Base-by-base conservation (phyloP, 1,140 invertebrate genomes). In the Microplitis demolitor region DNA sequence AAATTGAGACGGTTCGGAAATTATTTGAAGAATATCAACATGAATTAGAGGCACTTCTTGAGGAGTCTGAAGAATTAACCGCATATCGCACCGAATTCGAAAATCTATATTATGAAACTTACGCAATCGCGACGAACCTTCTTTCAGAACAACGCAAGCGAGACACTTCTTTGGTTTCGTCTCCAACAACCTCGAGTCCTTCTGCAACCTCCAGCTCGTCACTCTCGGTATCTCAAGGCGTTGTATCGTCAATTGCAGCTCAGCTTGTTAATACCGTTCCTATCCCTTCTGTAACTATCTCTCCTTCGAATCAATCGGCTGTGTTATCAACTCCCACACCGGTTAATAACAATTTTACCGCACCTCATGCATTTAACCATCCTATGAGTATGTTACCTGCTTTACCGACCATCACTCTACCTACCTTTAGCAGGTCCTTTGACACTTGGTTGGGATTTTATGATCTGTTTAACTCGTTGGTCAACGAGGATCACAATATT, bases 371-470 rank as follows among this genome's bases (percentile, higher is more conserved):
- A 9, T 9, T 50, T 2, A 50, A 9, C 2, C 2, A 50, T 50
- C 6, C 6, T 13, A 13, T 9, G 6, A 50, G 13, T 24, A 24
- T 24, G 24, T 24, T 24, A 50, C 6, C 6, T 2, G 13, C 45
- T 50, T 50, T 78, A 31, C 75, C 77, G 16, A 53, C 24, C 9
- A 72, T 76, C 31, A 72, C 73, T 45, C 35, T 76, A 8, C 77
- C 77, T 1, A 67, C 62, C 34, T 77, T 77, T 35, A 33, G 73
- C 39, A 74, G 77, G 31, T 68, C 72, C 62, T 71, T 66, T n/a
- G 69, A 74, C 37, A 67, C 76, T n/a, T 79, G 76, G 72, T 31
- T 69, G 51, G 62, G 35, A 67, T 78, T 77, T 73, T 66, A 66
- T 11, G 75, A 78, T 62, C 74, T 61, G 2, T 78, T 75, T 71